Conservation (phyloP, 2,113 vertebrate genomes). For the Candoia aspera region DNA sequence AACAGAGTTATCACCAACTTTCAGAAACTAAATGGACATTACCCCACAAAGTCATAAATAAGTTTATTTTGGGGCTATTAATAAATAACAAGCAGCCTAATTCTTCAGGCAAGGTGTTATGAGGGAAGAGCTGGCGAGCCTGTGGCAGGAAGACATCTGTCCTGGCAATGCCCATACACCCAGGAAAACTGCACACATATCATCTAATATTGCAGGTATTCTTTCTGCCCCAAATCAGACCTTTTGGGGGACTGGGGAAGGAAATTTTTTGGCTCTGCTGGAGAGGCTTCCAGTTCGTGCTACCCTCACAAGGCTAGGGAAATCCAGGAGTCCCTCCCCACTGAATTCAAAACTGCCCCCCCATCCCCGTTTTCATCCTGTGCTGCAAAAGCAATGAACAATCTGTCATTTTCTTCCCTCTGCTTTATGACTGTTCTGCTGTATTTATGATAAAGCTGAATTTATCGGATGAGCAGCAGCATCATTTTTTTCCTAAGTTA, state of each 20-base stretch:
- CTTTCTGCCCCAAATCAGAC: neutral
- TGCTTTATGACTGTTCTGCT: neutral
- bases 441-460: neutral
- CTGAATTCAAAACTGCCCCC: neutral
- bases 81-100: neutral
- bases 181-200: neutral
- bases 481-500: neutral
- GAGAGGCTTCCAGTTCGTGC: neutral
- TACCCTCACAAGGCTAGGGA: neutral
- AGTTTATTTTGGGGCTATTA: neutral
- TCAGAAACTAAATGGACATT: neutral
- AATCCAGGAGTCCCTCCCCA: neutral
- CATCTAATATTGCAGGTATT: neutral
- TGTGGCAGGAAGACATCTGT: neutral
- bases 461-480: neutral
- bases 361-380: neutral
- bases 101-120: neutral
- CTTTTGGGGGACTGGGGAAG: neutral
- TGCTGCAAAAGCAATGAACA: neutral
- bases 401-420: neutral
- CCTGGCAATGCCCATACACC: neutral
- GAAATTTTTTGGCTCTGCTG: neutral
- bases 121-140: neutral
- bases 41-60: neutral
- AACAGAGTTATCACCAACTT: neutral